These are phyloP conservation scores for Cassiopea xamachana DNA, from an alignment of 30 jellyfish, hydroid and myxozoan genomes.

Conservation along the genomic window DNA sequence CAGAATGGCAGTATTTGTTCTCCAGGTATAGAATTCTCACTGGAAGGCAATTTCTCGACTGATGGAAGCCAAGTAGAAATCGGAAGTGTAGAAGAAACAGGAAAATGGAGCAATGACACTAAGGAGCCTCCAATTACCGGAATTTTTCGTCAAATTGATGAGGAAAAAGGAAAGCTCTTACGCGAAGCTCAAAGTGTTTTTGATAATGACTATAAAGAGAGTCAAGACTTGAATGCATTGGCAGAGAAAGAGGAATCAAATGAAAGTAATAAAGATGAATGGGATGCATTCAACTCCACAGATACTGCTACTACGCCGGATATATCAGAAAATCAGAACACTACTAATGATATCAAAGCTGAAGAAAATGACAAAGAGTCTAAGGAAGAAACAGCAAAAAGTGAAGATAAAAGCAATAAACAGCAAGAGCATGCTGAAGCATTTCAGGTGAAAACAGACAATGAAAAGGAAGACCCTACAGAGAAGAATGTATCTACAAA, in stretches of 20 bases:
- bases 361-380: neutral
- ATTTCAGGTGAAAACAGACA: neutral
- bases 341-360: neutral
- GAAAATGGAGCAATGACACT: neutral
- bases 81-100: neutral
- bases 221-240: neutral
- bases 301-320: neutral
- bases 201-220: neutral
- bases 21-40: neutral
- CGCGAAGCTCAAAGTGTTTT: neutral
- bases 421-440: neutral
- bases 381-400: neutral
- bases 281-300: neutral
- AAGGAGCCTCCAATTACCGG: neutral
- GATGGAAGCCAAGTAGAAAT: neutral
- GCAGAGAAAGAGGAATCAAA: neutral
- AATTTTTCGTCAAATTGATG: neutral
- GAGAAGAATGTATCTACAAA: neutral
- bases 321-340: neutral
- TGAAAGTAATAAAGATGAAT: neutral
- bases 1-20: neutral
- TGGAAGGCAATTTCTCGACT: neutral
- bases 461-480: neutral
- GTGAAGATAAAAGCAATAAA: neutral
- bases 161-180: conserved; percentile 8